phyloP scores from a whole-genome alignment of 2,113 vertebrate genomes.

The Limanda limanda region DNA sequence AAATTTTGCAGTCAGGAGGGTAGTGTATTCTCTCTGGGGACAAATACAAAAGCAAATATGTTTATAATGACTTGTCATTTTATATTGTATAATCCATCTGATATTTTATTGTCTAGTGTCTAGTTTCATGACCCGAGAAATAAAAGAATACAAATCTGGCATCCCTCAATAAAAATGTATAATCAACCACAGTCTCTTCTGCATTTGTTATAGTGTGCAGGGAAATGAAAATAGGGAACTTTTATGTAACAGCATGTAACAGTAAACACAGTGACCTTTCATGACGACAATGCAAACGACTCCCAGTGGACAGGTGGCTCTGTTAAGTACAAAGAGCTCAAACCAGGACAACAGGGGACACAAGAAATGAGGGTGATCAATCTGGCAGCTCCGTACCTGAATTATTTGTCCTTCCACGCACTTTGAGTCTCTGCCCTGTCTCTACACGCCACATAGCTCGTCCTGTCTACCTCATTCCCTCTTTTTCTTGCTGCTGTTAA shows the following conservation, averaged over 20 bases:
- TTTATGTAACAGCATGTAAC: constrained; percentile 37
- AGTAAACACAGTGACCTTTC: constrained; percentile 56
- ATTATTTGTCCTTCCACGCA: constrained; percentile 5
- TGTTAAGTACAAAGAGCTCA: constrained; percentile 23
- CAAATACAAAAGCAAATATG: constrained; percentile 1
- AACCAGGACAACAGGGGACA: constrained; percentile 9
- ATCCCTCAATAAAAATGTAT: too few species aligned
- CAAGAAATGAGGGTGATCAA: constrained; percentile 26
- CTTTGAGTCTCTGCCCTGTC: constrained; percentile 29
- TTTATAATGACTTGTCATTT: neutral
- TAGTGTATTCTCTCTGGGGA: neutral
- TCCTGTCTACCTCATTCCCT: constrained; percentile 14
- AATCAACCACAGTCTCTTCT: neutral
- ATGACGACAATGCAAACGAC: constrained; percentile 45
- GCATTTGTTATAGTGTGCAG: constrained; percentile 3
- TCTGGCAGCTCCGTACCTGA: constrained; percentile 27
- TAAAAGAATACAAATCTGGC: too few species aligned
- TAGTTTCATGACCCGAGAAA: too few species aligned
- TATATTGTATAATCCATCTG: neutral
- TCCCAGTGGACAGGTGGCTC: constrained; percentile 9
- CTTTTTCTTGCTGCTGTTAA: constrained; percentile 26
- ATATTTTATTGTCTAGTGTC: neutral
- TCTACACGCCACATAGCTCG: constrained; percentile 59
- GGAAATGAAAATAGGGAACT: constrained; percentile 4
- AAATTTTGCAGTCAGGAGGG: neutral